Percentiles rank a stretch among this genome's conserved stretches.
Evolutionary conservation across 2,888 invertebrate species (phyloP).

Genomic region (Troilus luridus): DNA sequence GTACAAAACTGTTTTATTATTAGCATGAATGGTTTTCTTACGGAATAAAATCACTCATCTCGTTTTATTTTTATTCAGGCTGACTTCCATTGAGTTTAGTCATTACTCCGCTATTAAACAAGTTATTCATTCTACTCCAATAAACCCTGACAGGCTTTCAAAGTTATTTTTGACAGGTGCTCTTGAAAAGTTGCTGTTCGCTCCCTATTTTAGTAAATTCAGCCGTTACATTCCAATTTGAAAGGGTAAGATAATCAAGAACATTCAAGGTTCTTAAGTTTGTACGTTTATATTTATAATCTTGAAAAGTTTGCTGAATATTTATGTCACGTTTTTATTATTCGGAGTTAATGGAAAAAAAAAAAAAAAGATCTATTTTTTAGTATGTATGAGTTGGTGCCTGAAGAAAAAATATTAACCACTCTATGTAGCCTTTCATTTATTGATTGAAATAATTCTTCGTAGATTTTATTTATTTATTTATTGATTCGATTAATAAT

Average conservation of each 20-base stretch:
- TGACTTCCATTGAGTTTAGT: not conserved
- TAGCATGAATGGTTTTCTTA: not conserved
- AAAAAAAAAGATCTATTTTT: too few relatives aligned
- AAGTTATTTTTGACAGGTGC: slow-evolving; percentile 21
- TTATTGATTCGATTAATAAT: too few relatives aligned
- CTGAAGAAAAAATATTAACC: too few relatives aligned
- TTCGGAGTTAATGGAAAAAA: too few relatives aligned
- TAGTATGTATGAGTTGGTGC: too few relatives aligned
- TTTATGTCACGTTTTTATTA: too few relatives aligned
- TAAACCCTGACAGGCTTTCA: not conserved
- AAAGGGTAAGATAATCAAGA: not conserved
- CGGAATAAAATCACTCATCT: not conserved
- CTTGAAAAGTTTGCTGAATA: too few relatives aligned
- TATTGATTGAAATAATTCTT: too few relatives aligned
- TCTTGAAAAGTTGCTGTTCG: not conserved
- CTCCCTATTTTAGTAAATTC: not conserved
- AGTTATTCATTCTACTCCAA: slow-evolving; percentile 12
- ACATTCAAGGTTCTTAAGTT: too few relatives aligned
- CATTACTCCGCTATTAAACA: not conserved
- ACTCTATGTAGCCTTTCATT: too few relatives aligned
- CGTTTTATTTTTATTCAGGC: not conserved
- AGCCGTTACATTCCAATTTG: not conserved
- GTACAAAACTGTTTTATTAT: not conserved
- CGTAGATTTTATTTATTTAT: too few relatives aligned
- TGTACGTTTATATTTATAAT: too few relatives aligned